These are phyloP conservation scores for Engystomops pustulosus DNA, from an alignment of 2,113 vertebrate genomes.

Conservation along the genomic window DNA sequence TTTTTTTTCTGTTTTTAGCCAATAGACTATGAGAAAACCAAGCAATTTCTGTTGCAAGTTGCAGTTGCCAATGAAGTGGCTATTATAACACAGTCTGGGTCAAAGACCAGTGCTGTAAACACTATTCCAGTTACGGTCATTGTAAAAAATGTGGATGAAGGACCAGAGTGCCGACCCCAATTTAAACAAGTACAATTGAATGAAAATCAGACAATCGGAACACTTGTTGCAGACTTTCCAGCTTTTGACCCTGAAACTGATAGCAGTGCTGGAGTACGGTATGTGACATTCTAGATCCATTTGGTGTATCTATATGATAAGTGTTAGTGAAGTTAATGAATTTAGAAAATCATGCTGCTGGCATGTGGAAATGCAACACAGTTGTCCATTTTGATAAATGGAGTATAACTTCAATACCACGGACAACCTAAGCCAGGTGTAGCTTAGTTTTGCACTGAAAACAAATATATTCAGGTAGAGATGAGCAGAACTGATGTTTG, in stretches of 20 bases:
- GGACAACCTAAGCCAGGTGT: no score
- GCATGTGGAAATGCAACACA: no score
- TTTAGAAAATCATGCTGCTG: no score
- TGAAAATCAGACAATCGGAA: constrained; percentile 76
- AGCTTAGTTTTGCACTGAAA: no score
- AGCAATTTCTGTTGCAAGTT: constrained; percentile 74
- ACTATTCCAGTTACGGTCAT: constrained; percentile 74
- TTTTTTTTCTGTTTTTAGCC: constrained; percentile 71
- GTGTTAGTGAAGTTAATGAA: no score
- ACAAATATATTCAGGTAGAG: no score
- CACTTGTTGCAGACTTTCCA: constrained; percentile 72
- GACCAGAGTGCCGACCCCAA: constrained; percentile 79
- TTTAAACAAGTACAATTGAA: constrained; percentile 70
- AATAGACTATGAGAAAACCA: constrained; percentile 78
- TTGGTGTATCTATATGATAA: no score
- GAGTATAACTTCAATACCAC: no score
- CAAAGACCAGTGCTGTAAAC: constrained; percentile 67
- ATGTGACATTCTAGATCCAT: constrained; percentile 47
- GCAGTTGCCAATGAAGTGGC: constrained; percentile 78
- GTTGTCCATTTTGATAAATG: no score
- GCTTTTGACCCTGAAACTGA: constrained; percentile 85
- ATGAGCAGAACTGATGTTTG: no score
- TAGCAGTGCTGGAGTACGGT: constrained; percentile 81
- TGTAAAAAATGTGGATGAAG: constrained; percentile 80
- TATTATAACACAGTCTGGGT: constrained; percentile 68